Percentiles rank a stretch among this genome's conserved stretches.
Evolutionary conservation across 2,113 vertebrate species (phyloP).

Genomic region (Pogona vitticeps): DNA sequence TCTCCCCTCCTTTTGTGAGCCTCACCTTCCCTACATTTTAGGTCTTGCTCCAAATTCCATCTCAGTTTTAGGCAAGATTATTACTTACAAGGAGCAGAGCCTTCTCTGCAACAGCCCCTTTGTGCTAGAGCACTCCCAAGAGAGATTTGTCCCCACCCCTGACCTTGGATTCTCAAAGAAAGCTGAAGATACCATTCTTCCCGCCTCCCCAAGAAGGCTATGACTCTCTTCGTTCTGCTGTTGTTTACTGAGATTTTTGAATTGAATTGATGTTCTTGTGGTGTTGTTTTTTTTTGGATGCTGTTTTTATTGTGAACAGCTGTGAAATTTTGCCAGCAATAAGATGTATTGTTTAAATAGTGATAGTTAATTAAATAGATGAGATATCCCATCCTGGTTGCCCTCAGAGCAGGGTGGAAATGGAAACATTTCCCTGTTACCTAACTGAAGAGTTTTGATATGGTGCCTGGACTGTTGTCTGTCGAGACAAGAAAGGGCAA

Average conservation of each 20-base stretch:
- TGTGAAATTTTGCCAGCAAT: neutral
- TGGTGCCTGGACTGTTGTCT: neutral
- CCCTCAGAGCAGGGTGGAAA: neutral
- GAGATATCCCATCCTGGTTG: neutral
- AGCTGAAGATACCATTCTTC: neutral
- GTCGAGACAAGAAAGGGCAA: neutral
- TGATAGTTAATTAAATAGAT: neutral
- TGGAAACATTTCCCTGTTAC: neutral
- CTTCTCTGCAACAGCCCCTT: neutral
- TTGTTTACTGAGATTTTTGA: neutral
- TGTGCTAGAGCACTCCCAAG: neutral
- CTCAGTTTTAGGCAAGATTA: no score
- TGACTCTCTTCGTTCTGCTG: neutral
- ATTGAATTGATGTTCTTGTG: neutral
- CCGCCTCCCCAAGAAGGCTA: neutral
- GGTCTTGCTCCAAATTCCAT: no score
- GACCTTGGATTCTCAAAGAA: neutral
- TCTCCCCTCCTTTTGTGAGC: neutral
- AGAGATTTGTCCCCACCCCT: neutral
- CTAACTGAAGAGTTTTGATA: neutral
- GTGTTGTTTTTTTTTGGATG: neutral
- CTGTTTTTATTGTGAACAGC: neutral
- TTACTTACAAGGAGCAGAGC: neutral
- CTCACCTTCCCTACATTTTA: neutral
- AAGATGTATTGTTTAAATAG: neutral